Evolutionary conservation across 2,797 vertebrate species (phyloP).

Genomic region (Anomalospiza imberbis): DNA sequence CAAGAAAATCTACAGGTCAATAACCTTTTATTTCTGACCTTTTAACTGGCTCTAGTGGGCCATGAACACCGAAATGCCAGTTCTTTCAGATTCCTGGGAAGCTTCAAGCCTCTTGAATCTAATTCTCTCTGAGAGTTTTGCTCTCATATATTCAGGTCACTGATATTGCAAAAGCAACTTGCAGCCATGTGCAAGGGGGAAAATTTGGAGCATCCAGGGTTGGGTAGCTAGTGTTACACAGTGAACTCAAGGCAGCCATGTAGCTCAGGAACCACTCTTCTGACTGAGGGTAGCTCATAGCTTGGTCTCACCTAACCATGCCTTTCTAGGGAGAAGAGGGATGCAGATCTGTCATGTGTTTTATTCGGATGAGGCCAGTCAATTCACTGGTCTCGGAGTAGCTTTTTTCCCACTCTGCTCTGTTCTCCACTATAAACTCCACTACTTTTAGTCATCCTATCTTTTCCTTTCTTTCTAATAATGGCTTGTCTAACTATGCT

Average conservation of each 20-base stretch:
- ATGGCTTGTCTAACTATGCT: neutral
- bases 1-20: slow-evolving; percentile 74
- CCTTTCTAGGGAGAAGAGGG: neutral
- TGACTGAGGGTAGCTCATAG: neutral
- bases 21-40: slow-evolving; percentile 77
- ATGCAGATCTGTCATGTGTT: neutral
- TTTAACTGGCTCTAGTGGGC: slow-evolving; percentile 74
- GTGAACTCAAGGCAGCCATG: neutral
- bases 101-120: slow-evolving; percentile 66
- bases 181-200: neutral
- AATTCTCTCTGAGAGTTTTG: slow-evolving; percentile 71
- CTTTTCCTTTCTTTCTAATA: neutral
- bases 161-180: slow-evolving; percentile 55
- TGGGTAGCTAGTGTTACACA: neutral
- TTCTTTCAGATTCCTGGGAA: slow-evolving; percentile 73
- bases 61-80: slow-evolving; percentile 73
- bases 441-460: neutral
- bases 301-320: neutral
- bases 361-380: neutral
- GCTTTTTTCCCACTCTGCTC: neutral
- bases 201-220: slow-evolving; percentile 12
- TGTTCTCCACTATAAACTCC: neutral
- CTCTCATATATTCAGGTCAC: slow-evolving; percentile 69
- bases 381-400: neutral
- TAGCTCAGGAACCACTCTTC: neutral